Evolutionary conservation across 1,140 invertebrate genomes (phyloP).

Genomic region (Manduca sexta): DNA sequence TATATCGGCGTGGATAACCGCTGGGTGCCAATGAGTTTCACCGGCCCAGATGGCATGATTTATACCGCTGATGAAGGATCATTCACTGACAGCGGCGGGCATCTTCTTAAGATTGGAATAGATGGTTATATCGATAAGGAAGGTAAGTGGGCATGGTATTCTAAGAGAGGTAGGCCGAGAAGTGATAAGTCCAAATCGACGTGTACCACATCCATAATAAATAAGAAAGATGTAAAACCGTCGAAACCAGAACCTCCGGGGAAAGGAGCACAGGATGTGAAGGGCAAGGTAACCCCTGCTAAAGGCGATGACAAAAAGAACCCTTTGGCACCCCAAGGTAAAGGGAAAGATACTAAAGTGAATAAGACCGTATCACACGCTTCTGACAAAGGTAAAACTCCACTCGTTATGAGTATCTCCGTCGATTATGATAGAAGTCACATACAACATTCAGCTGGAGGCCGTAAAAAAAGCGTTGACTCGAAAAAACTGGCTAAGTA

Average conservation of each 20-base stretch:
- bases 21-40: slow-evolving; percentile 62
- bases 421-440: slow-evolving; percentile 28
- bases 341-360: slow-evolving; percentile 13
- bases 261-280: slow-evolving; percentile 17
- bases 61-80: slow-evolving; percentile 57
- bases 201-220: slow-evolving; percentile 10
- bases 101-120: slow-evolving; percentile 45
- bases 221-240: slow-evolving; percentile 10
- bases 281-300: slow-evolving; percentile 1
- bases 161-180: slow-evolving; percentile 22
- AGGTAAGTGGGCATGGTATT: slow-evolving; percentile 58
- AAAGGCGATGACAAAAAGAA: slow-evolving; percentile 21
- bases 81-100: slow-evolving; percentile 44
- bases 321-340: slow-evolving; percentile 4
- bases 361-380: slow-evolving; percentile 32
- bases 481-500: slow-evolving; percentile 43
- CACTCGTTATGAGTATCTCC: slow-evolving; percentile 41
- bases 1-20: slow-evolving; percentile 57
- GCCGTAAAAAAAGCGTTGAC: slow-evolving; percentile 18
- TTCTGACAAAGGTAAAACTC: slow-evolving; percentile 24
- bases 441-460: slow-evolving; percentile 7
- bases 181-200: slow-evolving; percentile 37
- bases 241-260: slow-evolving; percentile 3
- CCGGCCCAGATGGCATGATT: slow-evolving; percentile 56
- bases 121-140: slow-evolving; percentile 63